Evolutionary conservation across 1,140 invertebrate species (phyloP).

Genomic region (Hyles euphorbiae): DNA sequence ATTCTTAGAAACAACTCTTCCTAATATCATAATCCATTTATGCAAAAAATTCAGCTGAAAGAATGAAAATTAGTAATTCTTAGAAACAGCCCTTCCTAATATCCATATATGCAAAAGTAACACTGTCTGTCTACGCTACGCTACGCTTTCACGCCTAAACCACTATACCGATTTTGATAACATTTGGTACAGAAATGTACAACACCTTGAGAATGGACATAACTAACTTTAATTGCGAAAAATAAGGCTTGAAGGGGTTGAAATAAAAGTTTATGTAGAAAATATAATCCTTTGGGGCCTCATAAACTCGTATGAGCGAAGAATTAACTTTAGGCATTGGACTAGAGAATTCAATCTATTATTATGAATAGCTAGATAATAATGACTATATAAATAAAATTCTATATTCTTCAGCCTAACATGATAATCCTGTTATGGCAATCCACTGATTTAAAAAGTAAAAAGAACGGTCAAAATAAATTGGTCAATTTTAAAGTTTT

Average conservation of each 20-base stretch:
- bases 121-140: no score
- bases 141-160: background rate
- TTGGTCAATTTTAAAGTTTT: no score
- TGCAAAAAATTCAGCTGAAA: background rate
- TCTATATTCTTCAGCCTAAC: no score
- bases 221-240: background rate
- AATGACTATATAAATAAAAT: no score
- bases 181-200: background rate
- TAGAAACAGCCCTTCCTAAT: background rate
- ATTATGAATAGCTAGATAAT: no score
- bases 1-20: background rate
- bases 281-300: background rate
- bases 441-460: no score
- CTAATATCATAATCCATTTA: background rate
- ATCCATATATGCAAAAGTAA: background rate
- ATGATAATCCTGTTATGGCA: no score
- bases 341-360: no score
- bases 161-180: background rate
- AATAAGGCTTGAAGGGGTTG: background rate
- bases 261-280: no score
- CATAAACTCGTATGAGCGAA: no score
- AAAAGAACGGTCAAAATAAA: no score
- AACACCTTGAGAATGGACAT: background rate
- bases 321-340: no score
- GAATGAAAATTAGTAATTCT: constrained; percentile 8